phyloP scores from a whole-genome alignment of 2,888 invertebrate genomes.

The Andrena bicolor region DNA sequence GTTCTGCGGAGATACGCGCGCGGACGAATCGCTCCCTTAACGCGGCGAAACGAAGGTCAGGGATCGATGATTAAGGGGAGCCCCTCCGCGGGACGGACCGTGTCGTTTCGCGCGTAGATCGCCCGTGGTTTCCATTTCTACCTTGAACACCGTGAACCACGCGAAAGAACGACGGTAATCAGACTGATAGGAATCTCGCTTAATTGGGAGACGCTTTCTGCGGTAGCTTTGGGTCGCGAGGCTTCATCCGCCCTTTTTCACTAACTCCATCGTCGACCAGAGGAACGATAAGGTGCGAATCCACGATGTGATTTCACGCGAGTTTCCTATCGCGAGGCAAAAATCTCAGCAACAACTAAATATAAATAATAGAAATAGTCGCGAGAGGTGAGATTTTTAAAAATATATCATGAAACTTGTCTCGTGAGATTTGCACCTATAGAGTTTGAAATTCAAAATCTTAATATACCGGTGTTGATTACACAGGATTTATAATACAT shows the following conservation, averaged over 20 bases:
- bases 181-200: slow-evolving; percentile 42
- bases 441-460: too few species aligned
- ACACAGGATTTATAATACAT: too few species aligned
- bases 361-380: too few species aligned
- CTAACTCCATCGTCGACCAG: slow-evolving; percentile 9
- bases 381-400: too few species aligned
- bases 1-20: slow-evolving; percentile 21
- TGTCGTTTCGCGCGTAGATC: slow-evolving; percentile 50
- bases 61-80: slow-evolving; percentile 64
- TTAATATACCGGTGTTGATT: too few species aligned
- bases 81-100: slow-evolving; percentile 42
- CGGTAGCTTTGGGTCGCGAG: slow-evolving; percentile 18
- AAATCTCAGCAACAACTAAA: neutral
- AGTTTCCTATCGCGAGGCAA: neutral
- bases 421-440: too few species aligned
- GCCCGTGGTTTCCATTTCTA: slow-evolving; percentile 34
- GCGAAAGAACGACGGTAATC: slow-evolving; percentile 34
- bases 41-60: slow-evolving; percentile 64
- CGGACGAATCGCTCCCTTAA: slow-evolving; percentile 33
- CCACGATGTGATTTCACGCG: neutral
- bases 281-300: neutral
- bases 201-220: slow-evolving; percentile 16
- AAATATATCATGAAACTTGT: too few species aligned
- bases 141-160: slow-evolving; percentile 20
- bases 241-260: neutral